A percentile compares a stretch with the other conserved stretches of the same genome.
phyloP scores from a whole-genome alignment of 2,888 invertebrate species.

The Heptascelio sp. region DNA sequence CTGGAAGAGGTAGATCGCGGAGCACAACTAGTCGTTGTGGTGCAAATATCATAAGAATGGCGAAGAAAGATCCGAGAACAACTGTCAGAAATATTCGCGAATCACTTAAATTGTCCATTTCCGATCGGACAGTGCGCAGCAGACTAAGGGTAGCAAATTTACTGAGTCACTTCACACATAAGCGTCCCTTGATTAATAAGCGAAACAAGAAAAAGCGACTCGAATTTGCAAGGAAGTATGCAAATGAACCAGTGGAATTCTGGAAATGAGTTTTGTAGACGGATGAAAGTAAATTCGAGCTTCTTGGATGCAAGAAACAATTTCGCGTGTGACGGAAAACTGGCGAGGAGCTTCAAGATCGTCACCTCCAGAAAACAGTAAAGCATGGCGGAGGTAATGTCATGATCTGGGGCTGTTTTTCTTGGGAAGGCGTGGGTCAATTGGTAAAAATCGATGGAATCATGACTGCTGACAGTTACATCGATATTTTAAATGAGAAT shows the following conservation, averaged over 20 bases:
- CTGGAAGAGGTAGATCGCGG: slow-evolving; percentile 3
- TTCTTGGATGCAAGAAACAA: slow-evolving; percentile 34
- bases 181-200: slow-evolving; percentile 21
- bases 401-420: slow-evolving; percentile 19
- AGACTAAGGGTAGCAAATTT: slow-evolving; percentile 10
- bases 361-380: slow-evolving; percentile 18
- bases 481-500: slow-evolving; percentile 35
- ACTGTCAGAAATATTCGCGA: slow-evolving; percentile 42
- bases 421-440: slow-evolving; percentile 10
- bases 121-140: slow-evolving; percentile 13
- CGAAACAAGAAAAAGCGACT: slow-evolving; percentile 33
- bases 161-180: slow-evolving; percentile 7
- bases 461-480: slow-evolving; percentile 26
- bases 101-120: slow-evolving; percentile 22
- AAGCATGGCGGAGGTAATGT: slow-evolving; percentile 28
- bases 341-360: slow-evolving; percentile 19
- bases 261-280: slow-evolving; percentile 20
- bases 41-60: slow-evolving; percentile 14
- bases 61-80: slow-evolving; percentile 27
- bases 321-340: slow-evolving; percentile 33
- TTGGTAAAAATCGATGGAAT: slow-evolving; percentile 21
- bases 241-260: slow-evolving; percentile 17
- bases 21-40: slow-evolving; percentile 3
- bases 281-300: slow-evolving; percentile 45
- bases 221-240: slow-evolving; percentile 36